A percentile compares a stretch with the other conserved stretches of the same genome.
These are phyloP conservation scores for Catamblyrhynchus diadema DNA, from an alignment of 2,797 vertebrate genomes.

Conservation along the genomic window DNA sequence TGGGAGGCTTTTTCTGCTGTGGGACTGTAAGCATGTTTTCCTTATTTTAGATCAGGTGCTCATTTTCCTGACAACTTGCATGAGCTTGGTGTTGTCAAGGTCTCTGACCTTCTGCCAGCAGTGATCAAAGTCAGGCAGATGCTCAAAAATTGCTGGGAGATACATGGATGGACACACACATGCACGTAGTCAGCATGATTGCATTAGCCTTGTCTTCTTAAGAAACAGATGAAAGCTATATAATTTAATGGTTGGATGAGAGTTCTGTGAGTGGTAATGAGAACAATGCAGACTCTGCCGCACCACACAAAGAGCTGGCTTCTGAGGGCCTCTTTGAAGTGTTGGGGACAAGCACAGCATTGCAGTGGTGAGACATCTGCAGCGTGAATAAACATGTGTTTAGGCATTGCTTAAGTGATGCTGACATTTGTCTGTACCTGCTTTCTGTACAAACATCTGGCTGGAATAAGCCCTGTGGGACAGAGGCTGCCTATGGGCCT, in stretches of 20 bases:
- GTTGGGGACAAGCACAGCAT: neutral
- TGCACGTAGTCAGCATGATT: neutral
- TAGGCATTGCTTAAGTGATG: neutral
- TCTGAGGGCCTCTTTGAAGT: slow-evolving; percentile 34
- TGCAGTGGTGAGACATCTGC: neutral
- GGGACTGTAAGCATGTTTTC: neutral
- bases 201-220: slow-evolving; percentile 20
- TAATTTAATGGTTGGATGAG: neutral
- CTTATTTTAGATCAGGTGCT: neutral
- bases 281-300: slow-evolving; percentile 25
- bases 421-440: neutral
- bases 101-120: slow-evolving; percentile 17
- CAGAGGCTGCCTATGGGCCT: neutral
- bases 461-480: neutral
- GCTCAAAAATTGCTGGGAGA: neutral
- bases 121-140: slow-evolving; percentile 16
- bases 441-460: neutral
- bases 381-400: neutral
- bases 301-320: slow-evolving; percentile 35
- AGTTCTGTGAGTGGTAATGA: slow-evolving; percentile 37
- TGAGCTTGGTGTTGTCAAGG: neutral
- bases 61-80: neutral
- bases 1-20: neutral
- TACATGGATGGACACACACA: neutral
- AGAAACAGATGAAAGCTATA: slow-evolving; percentile 48